Base-by-base conservation (phyloP, 2,113 vertebrate genomes). In the Scartelaos histophorus region DNA sequence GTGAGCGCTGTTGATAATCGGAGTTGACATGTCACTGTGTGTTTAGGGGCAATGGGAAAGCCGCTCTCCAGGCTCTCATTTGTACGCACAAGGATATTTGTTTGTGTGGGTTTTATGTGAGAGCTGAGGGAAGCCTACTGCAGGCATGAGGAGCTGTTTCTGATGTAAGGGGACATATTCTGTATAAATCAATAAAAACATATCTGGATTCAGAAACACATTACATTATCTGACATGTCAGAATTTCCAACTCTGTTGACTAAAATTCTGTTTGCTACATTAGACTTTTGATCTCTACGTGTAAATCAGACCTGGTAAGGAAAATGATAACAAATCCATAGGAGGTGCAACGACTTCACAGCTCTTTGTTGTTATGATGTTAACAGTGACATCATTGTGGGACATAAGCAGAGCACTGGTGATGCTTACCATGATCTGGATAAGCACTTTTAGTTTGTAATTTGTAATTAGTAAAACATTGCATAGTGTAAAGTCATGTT, bases 1-100 rank as follows among this genome's bases (percentile, higher is more conserved):
- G 69, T 10, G 49, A 76, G 68, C 68, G 24, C 70, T 70, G 67
- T 71, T 73, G 69, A 71, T 90, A 86, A 92, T 87, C 66, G 53
- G 78, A 90, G 72, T 78, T 89, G 90, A 91, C 91, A 86, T 71
- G 77, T 49, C 67, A 70, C 79, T 85, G 70, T 79, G 82, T 89
- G 70, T 79, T 76, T 66, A 82, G 73, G 81, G 87, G 81, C 84
- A 87, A 76, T 81, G 80, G 91, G 85, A 85, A 90, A 87, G 85
- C 88, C 89, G 7, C 67, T 79, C 88, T 82, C 66, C 75, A 71
- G 89, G 88, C 71, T 73, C 35, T 71, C 77, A 45, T 71, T 78
- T 57, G 21, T 67, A 58, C 69, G 7, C 25, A 46, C 60, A 25
- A 43, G 73, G 66, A 45, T 64, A 29, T 78, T 68, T 77, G 68